Evolutionary conservation across 37 sponge, comb jelly and placozoan species (phyloP).

Genomic region (Diacarnus erythraeanus): DNA sequence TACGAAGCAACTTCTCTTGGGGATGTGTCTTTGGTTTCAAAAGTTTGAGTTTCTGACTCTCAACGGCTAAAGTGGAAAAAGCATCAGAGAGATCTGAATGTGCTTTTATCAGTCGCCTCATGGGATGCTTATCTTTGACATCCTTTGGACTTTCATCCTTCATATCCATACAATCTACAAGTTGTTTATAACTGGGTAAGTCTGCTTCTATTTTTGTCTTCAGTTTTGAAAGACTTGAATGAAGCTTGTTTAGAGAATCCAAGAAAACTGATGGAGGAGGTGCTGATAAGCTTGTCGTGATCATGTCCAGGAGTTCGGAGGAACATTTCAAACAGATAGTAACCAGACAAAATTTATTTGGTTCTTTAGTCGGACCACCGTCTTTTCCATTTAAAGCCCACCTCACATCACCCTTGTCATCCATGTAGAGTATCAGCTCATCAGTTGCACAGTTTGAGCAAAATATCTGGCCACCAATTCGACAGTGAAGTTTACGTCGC

Average conservation of each 20-base stretch:
- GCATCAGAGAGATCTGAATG: constrained; percentile 46
- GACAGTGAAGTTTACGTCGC: constrained; percentile 50
- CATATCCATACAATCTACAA: constrained; percentile 34
- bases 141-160: constrained; percentile 6
- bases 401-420: neutral
- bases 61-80: constrained; percentile 43
- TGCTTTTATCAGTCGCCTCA: constrained; percentile 22
- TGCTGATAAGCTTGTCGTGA: neutral
- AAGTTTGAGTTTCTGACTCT: constrained; percentile 51
- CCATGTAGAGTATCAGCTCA: constrained; percentile 43
- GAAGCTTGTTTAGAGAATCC: constrained; percentile 23
- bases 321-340: constrained; percentile 34
- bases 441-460: constrained; percentile 44
- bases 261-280: constrained; percentile 11
- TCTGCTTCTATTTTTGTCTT: constrained; percentile 22
- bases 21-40: constrained; percentile 30
- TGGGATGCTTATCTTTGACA: constrained; percentile 8
- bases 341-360: neutral
- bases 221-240: constrained; percentile 14
- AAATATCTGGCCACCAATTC: constrained; percentile 70
- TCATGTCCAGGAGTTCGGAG: constrained; percentile 11
- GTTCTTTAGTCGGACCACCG: constrained; percentile 21
- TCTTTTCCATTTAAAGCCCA: constrained; percentile 67
- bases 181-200: constrained; percentile 31
- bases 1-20: constrained; percentile 30